These are phyloP conservation scores for Latrodectus geometricus DNA, from an alignment of 1,140 invertebrate species.

Conservation along the genomic window DNA sequence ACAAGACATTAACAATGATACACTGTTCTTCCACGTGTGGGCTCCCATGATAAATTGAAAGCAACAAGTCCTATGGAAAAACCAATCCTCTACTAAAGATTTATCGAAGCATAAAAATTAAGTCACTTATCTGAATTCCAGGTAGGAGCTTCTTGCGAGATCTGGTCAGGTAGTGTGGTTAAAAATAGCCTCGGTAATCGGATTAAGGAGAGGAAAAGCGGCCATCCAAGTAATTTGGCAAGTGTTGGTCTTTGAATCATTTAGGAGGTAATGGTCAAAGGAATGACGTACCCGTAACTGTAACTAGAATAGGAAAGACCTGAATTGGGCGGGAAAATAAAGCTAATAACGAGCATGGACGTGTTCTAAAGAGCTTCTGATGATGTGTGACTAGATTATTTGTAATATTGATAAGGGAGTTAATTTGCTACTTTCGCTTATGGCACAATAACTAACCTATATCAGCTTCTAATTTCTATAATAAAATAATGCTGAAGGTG, in stretches of 20 bases:
- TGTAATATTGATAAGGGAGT: too few relatives aligned
- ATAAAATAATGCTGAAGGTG: too few relatives aligned
- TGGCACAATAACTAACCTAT: too few relatives aligned
- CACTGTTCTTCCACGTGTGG: background rate
- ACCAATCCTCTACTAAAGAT: conserved; percentile 17
- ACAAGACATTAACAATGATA: background rate
- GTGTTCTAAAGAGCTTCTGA: too few relatives aligned
- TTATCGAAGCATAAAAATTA: conserved; percentile 55
- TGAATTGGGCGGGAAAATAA: background rate
- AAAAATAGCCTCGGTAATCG: conserved; percentile 43
- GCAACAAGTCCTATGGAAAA: conserved; percentile 37
- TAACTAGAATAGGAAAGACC: background rate
- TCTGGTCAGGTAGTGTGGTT: conserved; percentile 12
- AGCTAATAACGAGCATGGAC: background rate
- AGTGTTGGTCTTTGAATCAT: conserved; percentile 37
- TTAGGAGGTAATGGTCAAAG: conserved; percentile 24
- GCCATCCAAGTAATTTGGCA: conserved; percentile 22
- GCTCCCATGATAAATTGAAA: conserved; percentile 28
- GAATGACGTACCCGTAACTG: background rate
- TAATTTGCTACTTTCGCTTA: too few relatives aligned
- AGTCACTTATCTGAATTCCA: conserved; percentile 28
- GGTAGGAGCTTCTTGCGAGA: background rate
- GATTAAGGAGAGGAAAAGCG: conserved; percentile 6
- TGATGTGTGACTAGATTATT: too few relatives aligned
- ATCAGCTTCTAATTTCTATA: too few relatives aligned